Evolutionary conservation across 64 coral and sea anemone species (phyloP), one percentile per base, ranked within the genome.

Genomic region (Exaiptasia diaphana): DNA sequence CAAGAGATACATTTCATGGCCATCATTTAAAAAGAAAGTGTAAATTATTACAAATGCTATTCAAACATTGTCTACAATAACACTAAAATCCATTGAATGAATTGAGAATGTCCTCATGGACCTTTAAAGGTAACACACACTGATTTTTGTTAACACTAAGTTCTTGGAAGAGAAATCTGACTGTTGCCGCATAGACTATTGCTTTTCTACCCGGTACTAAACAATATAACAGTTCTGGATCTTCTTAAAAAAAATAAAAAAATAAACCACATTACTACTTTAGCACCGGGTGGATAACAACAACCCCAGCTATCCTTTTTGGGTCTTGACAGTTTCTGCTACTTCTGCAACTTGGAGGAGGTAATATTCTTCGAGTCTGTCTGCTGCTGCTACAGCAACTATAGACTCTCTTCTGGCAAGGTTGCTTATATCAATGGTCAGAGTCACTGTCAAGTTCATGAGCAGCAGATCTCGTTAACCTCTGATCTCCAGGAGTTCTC

Each of bases 1-100:
- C n/a, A n/a, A n/a, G n/a, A n/a, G n/a, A n/a, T n/a, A n/a, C n/a
- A n/a, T n/a, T n/a, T n/a, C n/a, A n/a, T n/a, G n/a, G n/a, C n/a
- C n/a, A n/a, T n/a, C n/a, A n/a, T n/a, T n/a, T n/a, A n/a, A n/a
- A n/a, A n/a, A n/a, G n/a, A n/a, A n/a, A n/a, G n/a, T n/a, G n/a
- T n/a, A n/a, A n/a, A n/a, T n/a, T n/a, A n/a, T n/a, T n/a, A n/a
- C n/a, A n/a, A n/a, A n/a, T n/a, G n/a, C n/a, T n/a, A n/a, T n/a
- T n/a, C n/a, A n/a, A n/a, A n/a, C n/a, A n/a, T n/a, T n/a, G n/a
- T n/a, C n/a, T n/a, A n/a, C 20, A 27, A 60, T 11, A 27, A 27
- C 31, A 64, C 40, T 77, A 77, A 77, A 77, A 77, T 31, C 74
- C 50, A 18, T 77, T n/a, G n/a, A 86, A 59, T 50, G 71, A 41